These are phyloP conservation scores for Laupala kohalensis DNA, from an alignment of 1,140 invertebrate genomes.

Conservation along the genomic window DNA sequence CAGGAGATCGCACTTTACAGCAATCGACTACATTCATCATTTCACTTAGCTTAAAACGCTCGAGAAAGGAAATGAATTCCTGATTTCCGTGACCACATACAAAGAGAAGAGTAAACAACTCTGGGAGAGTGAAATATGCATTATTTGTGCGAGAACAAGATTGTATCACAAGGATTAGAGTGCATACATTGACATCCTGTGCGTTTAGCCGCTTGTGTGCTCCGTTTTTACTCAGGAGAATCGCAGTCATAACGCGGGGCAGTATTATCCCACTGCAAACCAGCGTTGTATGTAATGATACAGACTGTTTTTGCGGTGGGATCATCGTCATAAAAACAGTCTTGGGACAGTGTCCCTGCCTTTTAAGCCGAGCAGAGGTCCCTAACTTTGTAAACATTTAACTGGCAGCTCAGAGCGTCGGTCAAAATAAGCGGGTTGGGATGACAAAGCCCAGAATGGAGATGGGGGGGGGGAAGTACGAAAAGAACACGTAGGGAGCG, in stretches of 20 bases:
- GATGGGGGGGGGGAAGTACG: background rate
- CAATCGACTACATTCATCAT: no score
- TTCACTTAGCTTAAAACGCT: no score
- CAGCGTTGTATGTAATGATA: background rate
- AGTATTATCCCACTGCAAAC: background rate
- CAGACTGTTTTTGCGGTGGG: background rate
- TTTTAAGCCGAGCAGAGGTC: background rate
- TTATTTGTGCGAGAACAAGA: no score
- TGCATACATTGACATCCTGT: background rate
- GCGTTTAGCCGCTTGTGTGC: background rate
- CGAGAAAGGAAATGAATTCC: no score
- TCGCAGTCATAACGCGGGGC: background rate
- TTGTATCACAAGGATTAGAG: no score
- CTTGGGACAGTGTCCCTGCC: background rate
- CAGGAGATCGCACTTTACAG: no score
- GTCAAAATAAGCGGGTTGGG: background rate
- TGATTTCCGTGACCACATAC: no score
- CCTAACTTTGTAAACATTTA: background rate
- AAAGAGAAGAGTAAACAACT: no score
- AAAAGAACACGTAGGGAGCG: no score
- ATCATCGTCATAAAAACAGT: background rate
- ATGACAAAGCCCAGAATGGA: background rate
- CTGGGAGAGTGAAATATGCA: no score
- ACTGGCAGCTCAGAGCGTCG: background rate
- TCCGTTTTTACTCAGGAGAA: background rate